Evolutionary conservation across 1,140 invertebrate species (phyloP).

Genomic region (Pseudachorutes palmiensis): DNA sequence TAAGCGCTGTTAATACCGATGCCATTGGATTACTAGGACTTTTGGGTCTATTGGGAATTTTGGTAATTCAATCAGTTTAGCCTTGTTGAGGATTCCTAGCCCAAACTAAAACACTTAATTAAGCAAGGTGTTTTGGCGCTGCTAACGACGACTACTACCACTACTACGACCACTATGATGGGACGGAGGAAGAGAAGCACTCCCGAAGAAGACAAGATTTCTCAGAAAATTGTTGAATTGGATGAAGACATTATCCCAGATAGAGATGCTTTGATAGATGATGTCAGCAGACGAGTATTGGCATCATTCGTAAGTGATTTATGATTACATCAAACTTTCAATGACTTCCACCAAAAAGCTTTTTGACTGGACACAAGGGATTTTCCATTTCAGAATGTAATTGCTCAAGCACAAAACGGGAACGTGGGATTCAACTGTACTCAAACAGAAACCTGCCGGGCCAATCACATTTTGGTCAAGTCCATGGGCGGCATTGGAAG

Average conservation of each 20-base stretch:
- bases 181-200: constrained; percentile 11
- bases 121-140: background rate
- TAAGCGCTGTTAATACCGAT: constrained; percentile 12
- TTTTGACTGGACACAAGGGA: background rate
- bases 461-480: constrained; percentile 16
- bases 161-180: constrained; percentile 9
- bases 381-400: constrained; percentile 18
- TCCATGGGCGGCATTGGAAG: constrained; percentile 11
- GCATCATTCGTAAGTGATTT: constrained; percentile 7
- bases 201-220: background rate
- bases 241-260: background rate
- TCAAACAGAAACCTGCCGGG: constrained; percentile 16
- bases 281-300: background rate
- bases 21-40: constrained; percentile 4
- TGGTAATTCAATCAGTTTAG: background rate
- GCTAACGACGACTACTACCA: constrained; percentile 9
- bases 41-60: background rate
- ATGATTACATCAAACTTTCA: background rate
- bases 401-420: constrained; percentile 22
- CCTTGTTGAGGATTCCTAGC: background rate
- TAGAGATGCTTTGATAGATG: background rate
- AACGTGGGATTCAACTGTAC: constrained; percentile 21
- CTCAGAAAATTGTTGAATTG: no score
- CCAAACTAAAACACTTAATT: background rate
- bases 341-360: background rate